Evolutionary conservation across 2,797 vertebrate species (phyloP), one percentile per base, ranked within the genome.

Genomic region (Mustela erminea): DNA sequence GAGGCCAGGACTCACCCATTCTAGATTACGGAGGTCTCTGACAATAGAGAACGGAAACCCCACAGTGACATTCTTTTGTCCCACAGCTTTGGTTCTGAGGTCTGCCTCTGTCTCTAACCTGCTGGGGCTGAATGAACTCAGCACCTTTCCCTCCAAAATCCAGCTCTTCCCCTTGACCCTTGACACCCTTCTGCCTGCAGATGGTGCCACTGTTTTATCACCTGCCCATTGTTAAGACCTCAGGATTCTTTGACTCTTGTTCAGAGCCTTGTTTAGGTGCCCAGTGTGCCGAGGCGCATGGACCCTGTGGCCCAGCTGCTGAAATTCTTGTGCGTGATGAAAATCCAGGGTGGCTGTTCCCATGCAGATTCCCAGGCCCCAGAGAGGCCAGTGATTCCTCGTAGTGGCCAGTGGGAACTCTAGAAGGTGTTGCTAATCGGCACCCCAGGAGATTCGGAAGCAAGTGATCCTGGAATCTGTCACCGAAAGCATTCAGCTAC

Each of bases 131-230:
- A 93, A 66, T 27, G 20, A 87, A 25, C 43, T n/a, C 64, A 72
- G 11, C 25, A 35, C 35, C 46, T 80, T 87, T 78, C 38, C 77
- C 15, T 86, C 49, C 72, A 25, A 23, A 92, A 70, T 29, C 17
- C 11, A 46, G 13, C 58, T 92, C 38, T 80, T 75, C 66, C 66
- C 89, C 29, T 41, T 93, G 35, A 87, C 52, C 89, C 29, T 41
- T 92, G 41, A 87, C 58, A 20, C 23, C 18, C 20, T 14, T 72
- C n/a, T 94, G 32, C 75, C 58, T 66, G 49, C 21, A 20, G 15
- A 38, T 41, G 17, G 20, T 29, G 5, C 35, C 7, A 0, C 35
- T n/a, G 3, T 62, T 92, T 95, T 66, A 32, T 29, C 1, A 0
- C 35, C n/a, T 75, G 54, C 14, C 41, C 1, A 0, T 27, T 20